Evolutionary conservation across 2,888 invertebrate genomes (phyloP).

Genomic region (Erebia ligea): DNA sequence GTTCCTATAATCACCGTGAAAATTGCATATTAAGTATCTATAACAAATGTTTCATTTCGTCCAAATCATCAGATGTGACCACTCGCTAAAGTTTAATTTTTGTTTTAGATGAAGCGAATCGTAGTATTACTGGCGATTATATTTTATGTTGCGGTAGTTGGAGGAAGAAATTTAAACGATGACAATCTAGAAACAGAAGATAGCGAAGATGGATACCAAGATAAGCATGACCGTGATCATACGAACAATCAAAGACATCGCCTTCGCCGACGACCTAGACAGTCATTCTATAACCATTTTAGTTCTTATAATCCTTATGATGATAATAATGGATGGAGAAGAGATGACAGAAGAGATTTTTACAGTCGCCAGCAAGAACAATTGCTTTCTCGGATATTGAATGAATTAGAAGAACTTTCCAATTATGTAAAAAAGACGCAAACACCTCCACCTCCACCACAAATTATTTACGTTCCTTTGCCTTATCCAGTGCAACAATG

Average conservation of each 20-base stretch:
- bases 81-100: conserved; percentile 19
- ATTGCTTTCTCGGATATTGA: conserved; percentile 56
- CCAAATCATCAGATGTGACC: background rate
- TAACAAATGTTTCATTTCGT: background rate
- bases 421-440: conserved; percentile 48
- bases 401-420: conserved; percentile 63
- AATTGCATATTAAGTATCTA: background rate
- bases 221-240: conserved; percentile 47
- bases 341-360: conserved; percentile 48
- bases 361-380: conserved; percentile 56
- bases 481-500: conserved; percentile 54
- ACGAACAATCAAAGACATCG: conserved; percentile 52
- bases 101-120: conserved; percentile 66
- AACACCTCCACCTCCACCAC: conserved; percentile 54
- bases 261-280: conserved; percentile 58
- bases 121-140: conserved; percentile 51
- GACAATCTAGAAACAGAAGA: conserved; percentile 43
- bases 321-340: conserved; percentile 45
- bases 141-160: conserved; percentile 52
- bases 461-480: conserved; percentile 65
- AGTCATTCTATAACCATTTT: conserved; percentile 59
- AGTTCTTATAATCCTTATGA: conserved; percentile 56
- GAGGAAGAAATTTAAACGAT: conserved; percentile 49
- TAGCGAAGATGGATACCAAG: conserved; percentile 34
- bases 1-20: background rate